A percentile compares a stretch with the other conserved stretches of the same genome.
Evolutionary conservation across 2,113 vertebrate genomes (phyloP).

Genomic region (Pangasianodon gigas): DNA sequence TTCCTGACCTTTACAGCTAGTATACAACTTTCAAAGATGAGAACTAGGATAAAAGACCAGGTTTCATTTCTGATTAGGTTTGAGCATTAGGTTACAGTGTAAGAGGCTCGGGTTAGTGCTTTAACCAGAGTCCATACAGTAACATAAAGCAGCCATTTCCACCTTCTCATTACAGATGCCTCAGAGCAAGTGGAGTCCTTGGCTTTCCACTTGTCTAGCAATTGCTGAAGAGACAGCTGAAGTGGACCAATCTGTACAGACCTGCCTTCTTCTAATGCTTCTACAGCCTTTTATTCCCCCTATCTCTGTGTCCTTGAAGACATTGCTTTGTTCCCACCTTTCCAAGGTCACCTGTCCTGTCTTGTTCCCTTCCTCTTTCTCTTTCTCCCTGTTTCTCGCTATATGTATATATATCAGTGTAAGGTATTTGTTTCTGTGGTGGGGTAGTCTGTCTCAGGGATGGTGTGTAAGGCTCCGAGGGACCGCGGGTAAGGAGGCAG

Average conservation of each 20-base stretch:
- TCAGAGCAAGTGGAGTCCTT: background rate
- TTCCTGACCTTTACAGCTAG: background rate
- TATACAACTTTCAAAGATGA: background rate
- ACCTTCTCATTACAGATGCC: background rate
- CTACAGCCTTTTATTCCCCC: slow-evolving; percentile 49
- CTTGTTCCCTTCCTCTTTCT: background rate
- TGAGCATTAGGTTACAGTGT: background rate
- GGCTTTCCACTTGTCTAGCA: background rate
- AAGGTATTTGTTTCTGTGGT: slow-evolving; percentile 60
- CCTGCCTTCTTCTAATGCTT: background rate
- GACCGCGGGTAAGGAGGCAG: slow-evolving; percentile 67
- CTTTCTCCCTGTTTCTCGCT: slow-evolving; percentile 16
- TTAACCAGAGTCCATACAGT: background rate
- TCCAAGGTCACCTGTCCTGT: slow-evolving; percentile 16
- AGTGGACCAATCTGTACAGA: background rate
- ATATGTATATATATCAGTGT: slow-evolving; percentile 73
- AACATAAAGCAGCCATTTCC: background rate
- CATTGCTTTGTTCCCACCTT: slow-evolving; percentile 29
- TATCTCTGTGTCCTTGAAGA: slow-evolving; percentile 16
- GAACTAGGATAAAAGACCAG: background rate
- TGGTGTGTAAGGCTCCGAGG: slow-evolving; percentile 70
- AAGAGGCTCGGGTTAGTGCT: background rate
- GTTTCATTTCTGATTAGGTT: background rate
- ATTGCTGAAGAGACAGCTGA: background rate
- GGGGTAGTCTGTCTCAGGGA: slow-evolving; percentile 73